Percentiles rank a stretch among this genome's conserved stretches.
Conservation (phyloP, 2,113 vertebrate species). For the Alaudala cheleensis region DNA sequence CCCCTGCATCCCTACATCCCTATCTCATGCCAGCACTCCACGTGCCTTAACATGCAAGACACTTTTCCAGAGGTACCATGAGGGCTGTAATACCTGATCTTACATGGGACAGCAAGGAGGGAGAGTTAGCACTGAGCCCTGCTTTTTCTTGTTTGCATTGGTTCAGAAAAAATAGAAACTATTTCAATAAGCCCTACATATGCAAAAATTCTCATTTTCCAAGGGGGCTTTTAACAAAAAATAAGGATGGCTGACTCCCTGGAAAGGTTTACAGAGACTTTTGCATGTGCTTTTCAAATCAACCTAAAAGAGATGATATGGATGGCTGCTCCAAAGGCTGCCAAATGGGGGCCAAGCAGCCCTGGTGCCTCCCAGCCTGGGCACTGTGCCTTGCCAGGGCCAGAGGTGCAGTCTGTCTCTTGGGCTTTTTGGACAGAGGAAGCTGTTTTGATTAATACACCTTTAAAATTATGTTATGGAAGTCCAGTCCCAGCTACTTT, state of each 20-base stretch:
- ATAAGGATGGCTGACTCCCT: not conserved
- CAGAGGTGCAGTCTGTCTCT: not conserved
- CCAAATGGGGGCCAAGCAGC: not conserved
- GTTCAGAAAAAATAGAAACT: not conserved
- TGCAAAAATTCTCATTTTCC: not conserved
- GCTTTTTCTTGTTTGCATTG: not conserved
- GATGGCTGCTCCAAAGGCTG: not conserved
- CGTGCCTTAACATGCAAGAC: not conserved
- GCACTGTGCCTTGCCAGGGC: not conserved
- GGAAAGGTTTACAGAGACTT: not conserved
- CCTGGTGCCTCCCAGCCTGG: not conserved
- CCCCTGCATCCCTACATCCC: not conserved
- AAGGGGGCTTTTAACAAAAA: not conserved
- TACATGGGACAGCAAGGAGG: not conserved
- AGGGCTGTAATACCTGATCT: not conserved
- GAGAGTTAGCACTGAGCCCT: not conserved
- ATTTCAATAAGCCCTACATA: not conserved
- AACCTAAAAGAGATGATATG: not conserved
- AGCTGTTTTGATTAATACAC: not conserved
- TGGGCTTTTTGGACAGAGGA: not conserved
- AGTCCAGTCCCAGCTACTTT: conserved; percentile 59
- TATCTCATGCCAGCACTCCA: not conserved
- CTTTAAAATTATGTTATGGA: conserved; percentile 26
- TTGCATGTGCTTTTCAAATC: conserved; percentile 5
- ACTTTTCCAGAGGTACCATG: not conserved